Percentiles rank a stretch among this genome's conserved stretches.
Conservation (phyloP, 2,888 invertebrate species). For the Calephelis perditalis region DNA sequence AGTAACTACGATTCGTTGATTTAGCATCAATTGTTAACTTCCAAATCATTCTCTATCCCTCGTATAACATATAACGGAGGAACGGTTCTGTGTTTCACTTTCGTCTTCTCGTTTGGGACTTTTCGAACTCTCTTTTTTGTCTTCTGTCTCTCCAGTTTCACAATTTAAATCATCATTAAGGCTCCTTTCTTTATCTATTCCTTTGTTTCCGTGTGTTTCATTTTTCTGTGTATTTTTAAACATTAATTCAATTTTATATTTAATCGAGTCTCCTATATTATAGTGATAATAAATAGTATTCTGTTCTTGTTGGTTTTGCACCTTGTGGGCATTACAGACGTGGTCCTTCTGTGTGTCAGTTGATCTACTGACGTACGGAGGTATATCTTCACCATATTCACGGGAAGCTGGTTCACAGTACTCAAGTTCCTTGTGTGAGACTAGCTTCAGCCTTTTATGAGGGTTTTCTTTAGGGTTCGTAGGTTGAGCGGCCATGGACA, state of each 20-base stretch:
- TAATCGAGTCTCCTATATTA: conserved; percentile 8
- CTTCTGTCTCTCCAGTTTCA: background rate
- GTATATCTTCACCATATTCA: background rate
- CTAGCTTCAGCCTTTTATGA: background rate
- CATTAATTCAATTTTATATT: conserved; percentile 12
- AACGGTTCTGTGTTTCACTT: background rate
- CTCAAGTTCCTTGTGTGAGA: background rate
- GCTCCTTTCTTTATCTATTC: conserved; percentile 11
- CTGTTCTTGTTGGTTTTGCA: background rate
- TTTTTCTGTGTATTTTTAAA: conserved; percentile 6
- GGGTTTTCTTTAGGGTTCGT: background rate
- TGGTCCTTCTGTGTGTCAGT: background rate
- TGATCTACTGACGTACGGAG: conserved; percentile 1
- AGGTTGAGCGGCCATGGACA: conserved; percentile 13
- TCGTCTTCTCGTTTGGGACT: background rate
- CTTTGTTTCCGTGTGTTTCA: background rate
- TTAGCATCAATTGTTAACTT: conserved; percentile 6
- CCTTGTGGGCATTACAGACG: background rate
- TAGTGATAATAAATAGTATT: conserved; percentile 5
- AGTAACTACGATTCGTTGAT: conserved; percentile 10
- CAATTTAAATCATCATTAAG: conserved; percentile 10
- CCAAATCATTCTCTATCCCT: conserved; percentile 1
- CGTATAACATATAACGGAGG: conserved; percentile 15
- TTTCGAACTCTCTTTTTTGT: conserved; percentile 4
- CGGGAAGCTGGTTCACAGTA: background rate